Base-by-base conservation (phyloP, 37 sponge, comb jelly and placozoan species). In the Ianthella basta region DNA sequence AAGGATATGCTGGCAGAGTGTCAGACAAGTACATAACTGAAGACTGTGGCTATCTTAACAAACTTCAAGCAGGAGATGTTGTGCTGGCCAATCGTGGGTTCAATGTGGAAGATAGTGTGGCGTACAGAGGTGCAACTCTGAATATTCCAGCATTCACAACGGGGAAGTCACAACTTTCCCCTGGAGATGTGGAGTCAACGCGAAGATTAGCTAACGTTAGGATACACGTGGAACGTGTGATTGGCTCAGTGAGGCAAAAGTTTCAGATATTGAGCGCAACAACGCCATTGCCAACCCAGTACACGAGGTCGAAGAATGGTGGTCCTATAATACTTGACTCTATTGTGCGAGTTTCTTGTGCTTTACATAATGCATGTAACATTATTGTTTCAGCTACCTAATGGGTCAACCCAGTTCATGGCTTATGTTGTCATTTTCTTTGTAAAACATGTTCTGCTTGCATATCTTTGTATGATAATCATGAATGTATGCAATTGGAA, bases 171-270 rank as follows among this genome's bases (percentile, higher is more conserved):
- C 90, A 90, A 39, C 61, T 90, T 23, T 18, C 83, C 18, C 56
- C 80, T 29, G 59, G 23, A 32, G 89, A 88, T 56, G 84, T 88
- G 5, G 89, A 88, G 79, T 40, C 79, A n/a, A 84, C 89, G 32
- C 21, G 84, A 61, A 83, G 79, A 27, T 15, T 88, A 64, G 80
- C 88, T 2, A 82, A 83, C 15, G 77, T 88, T 12, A 39, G 90
- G 34, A 89, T 89, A 29, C 85, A 85, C 55, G 74, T 89, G 4
- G 90, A 89, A 72, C 16, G 90, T 30, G 72, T 84, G 18, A 89
- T 89, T 89, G 90, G 90, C n/a, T 80, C 57, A 34, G 59, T 80
- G 63, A 53, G 85, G 10, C 89, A 89, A 32, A 41, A 60, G 18
- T 89, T 84, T 55, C 55, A 64, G 30, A 84, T 89, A 15, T 64